phyloP scores from a whole-genome alignment of 1,140 invertebrate genomes.

The Myzus persicae region DNA sequence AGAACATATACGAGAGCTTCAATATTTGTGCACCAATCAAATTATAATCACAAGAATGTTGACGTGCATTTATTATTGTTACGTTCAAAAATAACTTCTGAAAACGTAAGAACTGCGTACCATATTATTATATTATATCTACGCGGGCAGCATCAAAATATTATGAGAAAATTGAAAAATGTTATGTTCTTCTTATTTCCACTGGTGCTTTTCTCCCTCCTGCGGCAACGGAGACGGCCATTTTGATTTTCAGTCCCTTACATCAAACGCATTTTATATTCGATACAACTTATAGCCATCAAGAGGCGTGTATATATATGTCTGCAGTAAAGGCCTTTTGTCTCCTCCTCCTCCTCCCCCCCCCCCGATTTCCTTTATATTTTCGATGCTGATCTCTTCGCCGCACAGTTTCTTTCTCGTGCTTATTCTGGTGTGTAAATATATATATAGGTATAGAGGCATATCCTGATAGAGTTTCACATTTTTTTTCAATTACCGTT shows the following conservation, averaged over 20 bases:
- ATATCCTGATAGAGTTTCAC: not conserved
- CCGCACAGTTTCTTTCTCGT: not conserved
- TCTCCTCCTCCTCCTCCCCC: not conserved
- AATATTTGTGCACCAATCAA: not conserved
- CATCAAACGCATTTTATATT: conserved; percentile 27
- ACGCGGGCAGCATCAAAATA: not conserved
- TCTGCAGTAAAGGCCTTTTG: not conserved
- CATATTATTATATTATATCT: not conserved
- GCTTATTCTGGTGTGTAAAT: not conserved
- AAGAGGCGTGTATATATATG: not conserved
- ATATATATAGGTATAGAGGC: not conserved
- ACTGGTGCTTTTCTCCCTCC: conserved; percentile 1
- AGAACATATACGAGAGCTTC: not conserved
- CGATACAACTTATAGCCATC: not conserved
- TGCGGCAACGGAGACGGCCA: not conserved
- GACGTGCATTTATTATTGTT: not conserved
- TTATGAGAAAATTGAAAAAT: not conserved
- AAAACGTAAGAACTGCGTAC: not conserved
- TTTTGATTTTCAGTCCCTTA: conserved; percentile 25
- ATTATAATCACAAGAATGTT: not conserved
- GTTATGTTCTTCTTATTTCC: not conserved
- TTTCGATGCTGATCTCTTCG: not conserved
- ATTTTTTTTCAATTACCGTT: conserved; percentile 11
- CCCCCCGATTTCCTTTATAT: not conserved
- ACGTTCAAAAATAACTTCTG: not conserved